Conservation (phyloP, 2,797 vertebrate genomes). For the Spondyliosoma cantharus region DNA sequence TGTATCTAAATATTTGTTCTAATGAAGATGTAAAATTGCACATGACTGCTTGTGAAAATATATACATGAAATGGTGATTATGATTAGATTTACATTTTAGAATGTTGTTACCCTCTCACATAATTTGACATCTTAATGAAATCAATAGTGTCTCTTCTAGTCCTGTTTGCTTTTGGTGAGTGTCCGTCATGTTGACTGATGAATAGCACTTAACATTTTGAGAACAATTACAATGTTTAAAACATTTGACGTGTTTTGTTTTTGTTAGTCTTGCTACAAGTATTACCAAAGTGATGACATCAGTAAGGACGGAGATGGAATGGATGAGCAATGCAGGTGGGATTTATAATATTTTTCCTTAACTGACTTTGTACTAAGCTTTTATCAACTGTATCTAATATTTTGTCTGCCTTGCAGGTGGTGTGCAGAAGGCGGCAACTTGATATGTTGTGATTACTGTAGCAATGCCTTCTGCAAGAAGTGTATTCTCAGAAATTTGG, state of each 20-base stretch:
- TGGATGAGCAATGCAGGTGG: constrained; percentile 99
- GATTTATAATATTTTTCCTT: not conserved
- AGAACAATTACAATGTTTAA: not conserved
- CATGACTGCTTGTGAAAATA: not conserved
- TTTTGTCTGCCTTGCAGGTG: constrained; percentile 84
- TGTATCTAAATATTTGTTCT: not conserved
- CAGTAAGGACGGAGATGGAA: constrained; percentile 96
- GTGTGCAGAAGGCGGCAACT: constrained; percentile 99
- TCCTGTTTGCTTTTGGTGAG: constrained; percentile 1
- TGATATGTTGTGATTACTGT: constrained; percentile 99
- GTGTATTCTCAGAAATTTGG: constrained; percentile 96
- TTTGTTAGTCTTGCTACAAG: constrained; percentile 92
- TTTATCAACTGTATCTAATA: not conserved
- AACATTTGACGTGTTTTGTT: constrained; percentile 42
- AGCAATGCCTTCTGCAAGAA: constrained; percentile 99
- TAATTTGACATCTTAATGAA: not conserved
- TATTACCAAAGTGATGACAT: constrained; percentile 99
- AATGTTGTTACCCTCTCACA: not conserved
- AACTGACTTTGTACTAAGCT: not conserved
- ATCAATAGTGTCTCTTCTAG: not conserved
- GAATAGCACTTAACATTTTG: too few species aligned
- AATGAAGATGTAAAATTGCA: not conserved
- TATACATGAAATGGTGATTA: not conserved
- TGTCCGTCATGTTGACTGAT: not conserved
- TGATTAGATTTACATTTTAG: not conserved